A percentile compares a stretch with the other conserved stretches of the same genome.
Evolutionary conservation across 2,888 invertebrate genomes (phyloP).

Genomic region (Temnothorax unifasciatus): DNA sequence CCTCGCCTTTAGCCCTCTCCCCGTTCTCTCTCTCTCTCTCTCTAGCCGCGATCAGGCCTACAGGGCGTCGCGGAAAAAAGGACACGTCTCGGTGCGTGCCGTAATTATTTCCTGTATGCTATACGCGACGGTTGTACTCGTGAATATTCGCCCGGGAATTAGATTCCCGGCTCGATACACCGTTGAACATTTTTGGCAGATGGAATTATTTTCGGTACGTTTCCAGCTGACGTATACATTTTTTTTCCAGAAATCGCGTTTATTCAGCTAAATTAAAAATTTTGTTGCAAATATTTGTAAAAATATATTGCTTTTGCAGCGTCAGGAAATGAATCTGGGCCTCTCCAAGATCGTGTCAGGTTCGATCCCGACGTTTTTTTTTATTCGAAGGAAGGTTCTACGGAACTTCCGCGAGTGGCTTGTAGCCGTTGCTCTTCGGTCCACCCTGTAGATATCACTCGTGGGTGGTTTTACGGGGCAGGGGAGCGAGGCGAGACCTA

Average conservation of each 20-base stretch:
- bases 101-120: constrained; percentile 21
- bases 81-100: constrained; percentile 6
- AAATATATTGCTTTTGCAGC: background rate
- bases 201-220: background rate
- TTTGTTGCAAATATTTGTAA: background rate
- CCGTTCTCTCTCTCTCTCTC: constrained; percentile 35
- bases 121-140: constrained; percentile 5
- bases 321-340: background rate
- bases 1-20: background rate
- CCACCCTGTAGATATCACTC: constrained; percentile 52
- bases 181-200: background rate
- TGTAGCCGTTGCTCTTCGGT: background rate
- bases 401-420: background rate
- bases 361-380: background rate
- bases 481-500: constrained; percentile 64
- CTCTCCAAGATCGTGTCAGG: background rate
- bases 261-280: background rate
- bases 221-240: background rate
- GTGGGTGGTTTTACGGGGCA: constrained; percentile 63
- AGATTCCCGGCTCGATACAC: background rate
- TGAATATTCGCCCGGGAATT: constrained; percentile 20
- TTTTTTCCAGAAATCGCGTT: background rate
- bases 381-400: background rate
- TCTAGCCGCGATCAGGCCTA: constrained; percentile 46
- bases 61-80: constrained; percentile 49